Base-by-base conservation (phyloP, 2,113 vertebrate genomes). In the Tangachromis dhanisi region DNA sequence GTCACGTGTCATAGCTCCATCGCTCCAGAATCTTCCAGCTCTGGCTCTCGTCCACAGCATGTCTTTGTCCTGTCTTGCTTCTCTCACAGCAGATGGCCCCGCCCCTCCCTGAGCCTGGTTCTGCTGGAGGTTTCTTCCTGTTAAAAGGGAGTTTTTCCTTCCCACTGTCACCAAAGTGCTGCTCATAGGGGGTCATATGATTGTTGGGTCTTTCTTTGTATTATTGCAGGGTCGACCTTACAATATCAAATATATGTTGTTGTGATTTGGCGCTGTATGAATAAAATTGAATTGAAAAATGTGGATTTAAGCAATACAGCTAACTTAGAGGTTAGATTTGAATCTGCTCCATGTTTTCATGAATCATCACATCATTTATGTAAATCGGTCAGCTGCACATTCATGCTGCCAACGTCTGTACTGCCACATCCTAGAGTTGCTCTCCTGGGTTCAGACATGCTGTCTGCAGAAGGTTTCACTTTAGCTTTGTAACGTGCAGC, bases 41-140 rank as follows among this genome's bases (percentile, higher is more conserved):
- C 8, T 63, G 29, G 0, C 31, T 29, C 55, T 29, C 24, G 0
- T 57, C 54, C 54, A 57, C 55, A 57, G 1, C 55, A 0, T 2
- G 55, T 57, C 55, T 57, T 14, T 1, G 0, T 29, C 24, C 55
- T 24, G 24, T 29, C 55, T 59, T 29, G 0, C 55, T 59, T 29
- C 55, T 59, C 7, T 29, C 13, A 2, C 13, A 29, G 55, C 55
- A 59, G 55, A 17, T 59, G 55, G 55, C 55, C 13, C 24, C 55
- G 3, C 55, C 26, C 26, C 55, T 59, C 55, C 4, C 55, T 57
- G 24, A 57, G 24, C 24, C 24, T 59, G 26, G 55, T 59, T 31
- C 26, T 31, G 26, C 3, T 0, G 14, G 3, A 59, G 55, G 14
- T 29, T 59, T 59, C 14, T 59, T 59, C 26, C 26, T 59, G 55